These are phyloP conservation scores for Thumatha senex DNA, from an alignment of 2,888 invertebrate species.

Conservation along the genomic window DNA sequence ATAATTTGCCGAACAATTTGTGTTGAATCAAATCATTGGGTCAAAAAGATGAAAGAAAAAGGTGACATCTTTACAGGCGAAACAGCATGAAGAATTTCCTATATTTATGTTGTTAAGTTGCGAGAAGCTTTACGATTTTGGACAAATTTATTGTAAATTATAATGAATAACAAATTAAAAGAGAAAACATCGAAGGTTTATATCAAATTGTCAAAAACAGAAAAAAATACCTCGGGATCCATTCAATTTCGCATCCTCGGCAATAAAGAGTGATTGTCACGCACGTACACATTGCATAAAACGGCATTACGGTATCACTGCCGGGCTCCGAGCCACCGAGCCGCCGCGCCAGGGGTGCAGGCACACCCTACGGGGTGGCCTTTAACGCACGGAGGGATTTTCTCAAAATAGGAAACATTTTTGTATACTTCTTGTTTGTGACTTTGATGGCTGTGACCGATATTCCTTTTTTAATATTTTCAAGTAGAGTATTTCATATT, in stretches of 20 bases:
- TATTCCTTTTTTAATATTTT: neutral
- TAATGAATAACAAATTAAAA: no score
- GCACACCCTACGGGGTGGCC: slow-evolving; percentile 40
- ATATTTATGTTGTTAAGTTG: no score
- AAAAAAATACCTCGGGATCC: slow-evolving; percentile 46
- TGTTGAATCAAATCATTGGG: no score
- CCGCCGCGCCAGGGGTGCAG: slow-evolving; percentile 7
- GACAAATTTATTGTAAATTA: no score
- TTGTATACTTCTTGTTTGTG: slow-evolving; percentile 37
- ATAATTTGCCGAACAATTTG: no score
- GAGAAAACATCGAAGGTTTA: neutral
- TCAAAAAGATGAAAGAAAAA: no score
- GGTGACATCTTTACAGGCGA: no score
- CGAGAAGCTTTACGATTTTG: no score
- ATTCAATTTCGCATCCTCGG: slow-evolving; percentile 70
- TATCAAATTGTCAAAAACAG: slow-evolving; percentile 17
- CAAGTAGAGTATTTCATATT: no score
- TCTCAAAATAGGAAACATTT: slow-evolving; percentile 60
- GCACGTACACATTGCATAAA: slow-evolving; percentile 78
- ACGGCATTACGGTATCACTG: slow-evolving; percentile 46
- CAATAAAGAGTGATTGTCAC: slow-evolving; percentile 80
- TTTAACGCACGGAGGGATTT: slow-evolving; percentile 69
- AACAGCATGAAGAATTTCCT: no score
- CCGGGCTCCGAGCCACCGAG: slow-evolving; percentile 21
- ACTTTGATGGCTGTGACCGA: slow-evolving; percentile 35